These are phyloP conservation scores for Deilephila porcellus DNA, from an alignment of 2,888 invertebrate species.

Conservation along the genomic window DNA sequence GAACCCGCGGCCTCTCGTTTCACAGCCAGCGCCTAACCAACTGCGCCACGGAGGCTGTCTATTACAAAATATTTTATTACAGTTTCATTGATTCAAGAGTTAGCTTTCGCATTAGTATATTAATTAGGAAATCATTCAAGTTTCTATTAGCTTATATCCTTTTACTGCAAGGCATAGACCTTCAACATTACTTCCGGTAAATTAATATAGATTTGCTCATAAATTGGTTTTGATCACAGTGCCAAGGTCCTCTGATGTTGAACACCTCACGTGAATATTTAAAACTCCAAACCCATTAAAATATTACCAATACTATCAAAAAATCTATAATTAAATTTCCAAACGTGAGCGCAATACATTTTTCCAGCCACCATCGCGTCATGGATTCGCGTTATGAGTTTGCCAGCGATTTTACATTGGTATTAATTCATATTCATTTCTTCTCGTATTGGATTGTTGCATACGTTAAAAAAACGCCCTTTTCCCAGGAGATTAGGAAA, in stretches of 20 bases:
- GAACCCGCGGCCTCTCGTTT: too few species aligned
- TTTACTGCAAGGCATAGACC: too few species aligned
- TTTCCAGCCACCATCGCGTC: neutral
- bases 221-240: too few species aligned
- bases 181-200: too few species aligned
- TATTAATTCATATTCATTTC: neutral
- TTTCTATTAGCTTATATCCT: too few species aligned
- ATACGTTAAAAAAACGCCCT: neutral
- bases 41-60: too few species aligned
- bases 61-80: too few species aligned
- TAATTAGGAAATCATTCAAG: too few species aligned
- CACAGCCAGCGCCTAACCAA: too few species aligned
- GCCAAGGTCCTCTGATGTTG: neutral
- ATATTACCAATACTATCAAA: neutral
- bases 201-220: neutral
- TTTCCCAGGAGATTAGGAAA: too few species aligned
- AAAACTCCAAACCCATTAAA: neutral
- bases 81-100: too few species aligned
- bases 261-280: neutral
- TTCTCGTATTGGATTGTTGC: neutral
- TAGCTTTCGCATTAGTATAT: too few species aligned
- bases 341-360: constrained; percentile 8
- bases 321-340: constrained; percentile 1
- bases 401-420: neutral
- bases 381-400: neutral